Evolutionary conservation across 2,113 vertebrate species (phyloP).

Genomic region (Puma concolor): DNA sequence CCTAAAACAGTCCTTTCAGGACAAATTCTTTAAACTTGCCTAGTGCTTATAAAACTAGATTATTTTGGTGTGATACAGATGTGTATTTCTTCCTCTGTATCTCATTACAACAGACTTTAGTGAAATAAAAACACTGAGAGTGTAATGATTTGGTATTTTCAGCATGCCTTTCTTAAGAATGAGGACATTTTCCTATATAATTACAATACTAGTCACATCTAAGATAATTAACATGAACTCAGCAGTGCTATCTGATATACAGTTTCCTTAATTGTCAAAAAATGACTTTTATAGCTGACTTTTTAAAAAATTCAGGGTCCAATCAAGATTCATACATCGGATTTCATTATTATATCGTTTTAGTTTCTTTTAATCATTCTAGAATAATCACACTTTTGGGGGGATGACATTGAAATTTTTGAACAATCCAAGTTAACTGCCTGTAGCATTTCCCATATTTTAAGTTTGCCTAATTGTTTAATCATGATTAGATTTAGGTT

Average conservation of each 20-base stretch:
- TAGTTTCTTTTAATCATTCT: neutral
- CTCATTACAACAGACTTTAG: neutral
- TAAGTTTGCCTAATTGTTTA: neutral
- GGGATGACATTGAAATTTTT: neutral
- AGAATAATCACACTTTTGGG: neutral
- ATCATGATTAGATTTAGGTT: neutral
- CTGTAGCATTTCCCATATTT: neutral
- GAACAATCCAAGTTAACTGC: neutral
- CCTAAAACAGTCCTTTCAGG: neutral
- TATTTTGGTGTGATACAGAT: neutral
- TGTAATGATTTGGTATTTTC: slow-evolving; percentile 33
- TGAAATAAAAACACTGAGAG: slow-evolving; percentile 3
- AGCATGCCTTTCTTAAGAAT: neutral
- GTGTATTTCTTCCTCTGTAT: neutral
- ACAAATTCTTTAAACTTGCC: neutral
- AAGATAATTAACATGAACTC: neutral
- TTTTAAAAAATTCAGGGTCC: neutral
- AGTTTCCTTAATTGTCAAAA: slow-evolving; percentile 3
- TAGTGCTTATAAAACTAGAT: neutral
- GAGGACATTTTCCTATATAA: neutral
- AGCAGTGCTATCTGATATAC: neutral
- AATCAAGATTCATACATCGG: neutral
- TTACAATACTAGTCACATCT: neutral
- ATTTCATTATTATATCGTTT: neutral
- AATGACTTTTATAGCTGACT: neutral